These are phyloP conservation scores for Prinia subflava DNA, from an alignment of 2,113 vertebrate species.

Conservation along the genomic window DNA sequence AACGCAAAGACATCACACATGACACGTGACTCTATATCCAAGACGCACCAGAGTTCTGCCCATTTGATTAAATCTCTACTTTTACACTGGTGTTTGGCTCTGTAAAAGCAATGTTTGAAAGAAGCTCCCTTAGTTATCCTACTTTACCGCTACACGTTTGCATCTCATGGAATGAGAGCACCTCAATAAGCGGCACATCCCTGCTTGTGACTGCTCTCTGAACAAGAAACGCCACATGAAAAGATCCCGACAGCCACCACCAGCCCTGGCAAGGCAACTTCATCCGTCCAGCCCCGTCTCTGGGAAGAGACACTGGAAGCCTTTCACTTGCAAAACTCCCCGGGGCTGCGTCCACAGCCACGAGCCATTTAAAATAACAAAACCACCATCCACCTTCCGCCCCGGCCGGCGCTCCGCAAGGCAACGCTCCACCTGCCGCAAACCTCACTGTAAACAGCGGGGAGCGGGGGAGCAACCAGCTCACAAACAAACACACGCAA, in stretches of 20 bases:
- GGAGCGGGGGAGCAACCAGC: rapidly evolving
- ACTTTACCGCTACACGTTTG: background rate
- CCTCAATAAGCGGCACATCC: background rate
- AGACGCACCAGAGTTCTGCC: background rate
- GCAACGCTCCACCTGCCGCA: slow-evolving; percentile 1
- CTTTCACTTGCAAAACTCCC: background rate
- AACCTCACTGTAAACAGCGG: background rate
- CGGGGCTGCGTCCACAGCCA: background rate
- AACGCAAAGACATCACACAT: background rate
- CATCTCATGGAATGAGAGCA: background rate
- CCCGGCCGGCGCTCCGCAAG: background rate
- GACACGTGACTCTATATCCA: background rate
- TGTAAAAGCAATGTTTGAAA: background rate
- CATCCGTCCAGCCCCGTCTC: background rate
- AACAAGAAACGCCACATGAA: background rate
- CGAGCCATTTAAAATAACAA: background rate
- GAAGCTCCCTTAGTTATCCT: background rate
- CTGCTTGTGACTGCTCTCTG: background rate
- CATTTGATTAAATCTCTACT: background rate
- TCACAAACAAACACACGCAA: background rate
- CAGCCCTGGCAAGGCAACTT: background rate
- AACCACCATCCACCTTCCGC: background rate
- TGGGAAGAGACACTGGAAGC: background rate
- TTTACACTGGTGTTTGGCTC: background rate
- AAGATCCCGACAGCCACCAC: background rate